Conservation (phyloP, 2,113 vertebrate genomes). For the Pedionomus torquatus region DNA sequence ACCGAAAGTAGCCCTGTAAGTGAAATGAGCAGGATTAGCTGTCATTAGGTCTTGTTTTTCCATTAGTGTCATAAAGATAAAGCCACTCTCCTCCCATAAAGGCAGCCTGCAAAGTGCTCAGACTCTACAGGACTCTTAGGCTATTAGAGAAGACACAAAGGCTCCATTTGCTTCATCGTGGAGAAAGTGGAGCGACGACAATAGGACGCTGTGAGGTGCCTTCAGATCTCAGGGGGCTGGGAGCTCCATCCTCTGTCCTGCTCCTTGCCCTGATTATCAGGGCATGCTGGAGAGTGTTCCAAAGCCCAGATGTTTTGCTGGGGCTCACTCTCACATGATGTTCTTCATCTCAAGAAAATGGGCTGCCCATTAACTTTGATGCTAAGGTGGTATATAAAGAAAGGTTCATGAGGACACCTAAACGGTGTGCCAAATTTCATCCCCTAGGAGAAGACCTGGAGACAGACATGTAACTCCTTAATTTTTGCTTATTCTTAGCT, state of each 20-base stretch:
- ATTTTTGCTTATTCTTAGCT: neutral
- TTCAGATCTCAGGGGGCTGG: neutral
- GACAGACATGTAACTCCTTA: neutral
- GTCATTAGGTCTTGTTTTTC: constrained; percentile 27
- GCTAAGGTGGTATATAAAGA: neutral
- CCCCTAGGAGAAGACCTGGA: neutral
- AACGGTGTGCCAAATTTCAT: neutral
- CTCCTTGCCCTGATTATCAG: neutral
- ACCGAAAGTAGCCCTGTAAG: neutral
- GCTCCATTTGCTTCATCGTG: neutral
- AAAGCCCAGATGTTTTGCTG: neutral
- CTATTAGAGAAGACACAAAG: constrained; percentile 13
- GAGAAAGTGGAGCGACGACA: neutral
- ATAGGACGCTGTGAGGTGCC: neutral
- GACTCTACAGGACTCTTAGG: neutral
- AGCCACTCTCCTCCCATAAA: neutral
- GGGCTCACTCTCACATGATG: neutral
- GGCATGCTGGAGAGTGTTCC: neutral
- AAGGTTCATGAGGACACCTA: neutral
- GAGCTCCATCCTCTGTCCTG: neutral
- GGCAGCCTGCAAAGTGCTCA: neutral
- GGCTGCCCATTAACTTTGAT: neutral
- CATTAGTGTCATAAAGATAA: constrained; percentile 32
- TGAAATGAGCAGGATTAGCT: neutral
- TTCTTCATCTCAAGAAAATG: neutral